phyloP scores from a whole-genome alignment of 2,888 invertebrate genomes.

The Chymomyza procnemis region DNA sequence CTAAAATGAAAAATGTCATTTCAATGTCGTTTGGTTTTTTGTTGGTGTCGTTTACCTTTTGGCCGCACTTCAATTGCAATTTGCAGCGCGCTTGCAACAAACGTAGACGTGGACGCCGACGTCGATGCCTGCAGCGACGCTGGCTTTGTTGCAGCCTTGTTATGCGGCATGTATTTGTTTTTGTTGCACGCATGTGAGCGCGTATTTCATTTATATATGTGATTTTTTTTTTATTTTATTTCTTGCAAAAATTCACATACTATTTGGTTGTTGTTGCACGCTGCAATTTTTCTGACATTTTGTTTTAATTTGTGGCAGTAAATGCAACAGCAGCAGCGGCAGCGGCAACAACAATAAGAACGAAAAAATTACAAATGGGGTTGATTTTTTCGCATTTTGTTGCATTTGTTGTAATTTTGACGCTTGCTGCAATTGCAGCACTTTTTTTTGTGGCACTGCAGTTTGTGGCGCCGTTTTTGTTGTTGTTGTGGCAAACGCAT shows the following conservation, averaged over 20 bases:
- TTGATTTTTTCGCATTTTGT: conserved; percentile 51
- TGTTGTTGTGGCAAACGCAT: conserved; percentile 37
- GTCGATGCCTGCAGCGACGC: conserved; percentile 12
- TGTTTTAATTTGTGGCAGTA: conserved; percentile 71
- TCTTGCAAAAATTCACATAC: background rate
- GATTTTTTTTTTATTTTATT: background rate
- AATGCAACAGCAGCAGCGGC: too few relatives aligned
- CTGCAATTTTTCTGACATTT: conserved; percentile 70
- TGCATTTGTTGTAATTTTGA: conserved; percentile 56
- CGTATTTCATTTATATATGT: background rate
- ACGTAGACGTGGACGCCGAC: conserved; percentile 21
- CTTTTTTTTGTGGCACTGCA: conserved; percentile 45
- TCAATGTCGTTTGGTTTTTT: conserved; percentile 70
- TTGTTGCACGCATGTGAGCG: background rate
- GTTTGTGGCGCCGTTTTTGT: conserved; percentile 31
- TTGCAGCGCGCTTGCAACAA: conserved; percentile 53
- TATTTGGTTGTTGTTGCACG: conserved; percentile 32
- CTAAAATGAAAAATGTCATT: conserved; percentile 73
- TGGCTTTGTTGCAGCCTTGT: conserved; percentile 1
- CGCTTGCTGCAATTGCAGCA: conserved; percentile 59
- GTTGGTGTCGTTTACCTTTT: conserved; percentile 75
- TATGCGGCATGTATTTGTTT: conserved; percentile 16
- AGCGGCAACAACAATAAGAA: too few relatives aligned
- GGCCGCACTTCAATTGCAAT: conserved; percentile 71
- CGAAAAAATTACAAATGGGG: conserved; percentile 51